Evolutionary conservation across 2,888 invertebrate species (phyloP), one percentile per base, ranked within the genome.

Genomic region (Zaprionus bogoriensis): DNA sequence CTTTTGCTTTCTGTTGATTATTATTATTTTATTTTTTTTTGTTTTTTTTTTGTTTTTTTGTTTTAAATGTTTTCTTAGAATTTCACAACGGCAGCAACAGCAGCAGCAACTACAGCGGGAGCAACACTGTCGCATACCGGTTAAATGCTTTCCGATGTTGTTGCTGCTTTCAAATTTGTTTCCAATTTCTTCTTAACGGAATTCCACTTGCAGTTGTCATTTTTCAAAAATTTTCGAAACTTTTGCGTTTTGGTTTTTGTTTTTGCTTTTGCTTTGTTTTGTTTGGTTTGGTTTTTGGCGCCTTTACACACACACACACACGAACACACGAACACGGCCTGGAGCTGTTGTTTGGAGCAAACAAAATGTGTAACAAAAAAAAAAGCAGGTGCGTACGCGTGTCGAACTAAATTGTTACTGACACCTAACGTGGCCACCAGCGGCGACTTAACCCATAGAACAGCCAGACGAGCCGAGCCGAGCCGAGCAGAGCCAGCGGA

Each of bases 401-500:
- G 84, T 81, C 87, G 85, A 72, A 79, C 86, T 73, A 80, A 89
- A 87, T 74, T 84, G 81, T 80, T 87, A 92, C 92, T 79, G 94
- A 93, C 77, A 83, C 78, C 81, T 77, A 80, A 74, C 71, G 75
- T 84, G 86, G 75, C 75, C 81, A 81, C 87, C 81, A 87, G 79
- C 81, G 74, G 71, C 74, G 83, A 80, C 64, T 81, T 83, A 86
- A 86, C 82, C 88, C 76, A 72, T 63, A 69, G 63, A 77, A 63
- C 70, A 60, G 48, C 44, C 58, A 65, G 61, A 62, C 53, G 63
- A 23, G 19, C 20, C 20, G 20, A 32, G 68, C 50, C 42, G 69
- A 69, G 70, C 74, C 70, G 70, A 73, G 73, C 74, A 55, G 70
- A 27, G 27, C 54, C 51, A 48, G 52, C 44, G 27, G 54, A 65